Conservation (phyloP, 1,140 invertebrate genomes). For the Stegodyphus mimosarum region DNA sequence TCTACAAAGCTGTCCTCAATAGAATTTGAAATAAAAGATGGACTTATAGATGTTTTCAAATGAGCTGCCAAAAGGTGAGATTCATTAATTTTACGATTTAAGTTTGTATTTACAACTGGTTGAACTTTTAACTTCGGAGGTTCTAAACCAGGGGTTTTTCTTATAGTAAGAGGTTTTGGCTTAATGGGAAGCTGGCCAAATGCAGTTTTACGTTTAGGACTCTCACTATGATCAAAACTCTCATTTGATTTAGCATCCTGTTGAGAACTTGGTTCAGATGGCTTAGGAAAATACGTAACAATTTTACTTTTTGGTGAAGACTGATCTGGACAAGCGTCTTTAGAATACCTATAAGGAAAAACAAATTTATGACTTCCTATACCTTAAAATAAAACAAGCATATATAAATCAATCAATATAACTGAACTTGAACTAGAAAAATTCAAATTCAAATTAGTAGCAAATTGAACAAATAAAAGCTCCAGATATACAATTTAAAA, state of each 20-base stretch:
- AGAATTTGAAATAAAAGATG: slow-evolving; percentile 9
- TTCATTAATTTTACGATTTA: slow-evolving; percentile 27
- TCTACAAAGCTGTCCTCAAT: background rate
- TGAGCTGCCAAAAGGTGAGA: slow-evolving; percentile 13
- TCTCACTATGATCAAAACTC: slow-evolving; percentile 7
- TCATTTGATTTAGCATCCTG: slow-evolving; percentile 12
- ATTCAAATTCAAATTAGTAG: slow-evolving; percentile 27
- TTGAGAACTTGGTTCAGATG: background rate
- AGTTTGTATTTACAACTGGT: slow-evolving; percentile 17
- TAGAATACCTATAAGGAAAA: slow-evolving; percentile 12
- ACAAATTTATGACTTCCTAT: too few species aligned
- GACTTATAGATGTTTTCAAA: slow-evolving; percentile 13
- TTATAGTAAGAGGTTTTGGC: slow-evolving; percentile 59
- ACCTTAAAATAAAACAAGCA: background rate
- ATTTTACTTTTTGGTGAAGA: slow-evolving; percentile 28
- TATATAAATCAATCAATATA: background rate
- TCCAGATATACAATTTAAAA: too few species aligned
- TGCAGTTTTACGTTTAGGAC: slow-evolving; percentile 20
- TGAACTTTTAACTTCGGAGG: slow-evolving; percentile 59
- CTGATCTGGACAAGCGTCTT: slow-evolving; percentile 4
- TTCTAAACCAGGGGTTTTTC: slow-evolving; percentile 53
- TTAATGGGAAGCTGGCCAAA: slow-evolving; percentile 49
- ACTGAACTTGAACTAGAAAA: slow-evolving; percentile 1
- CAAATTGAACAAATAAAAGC: background rate
- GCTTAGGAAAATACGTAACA: slow-evolving; percentile 44